Evolutionary conservation across 2,797 vertebrate genomes (phyloP).

Genomic region (Pantherophis alleghaniensis): DNA sequence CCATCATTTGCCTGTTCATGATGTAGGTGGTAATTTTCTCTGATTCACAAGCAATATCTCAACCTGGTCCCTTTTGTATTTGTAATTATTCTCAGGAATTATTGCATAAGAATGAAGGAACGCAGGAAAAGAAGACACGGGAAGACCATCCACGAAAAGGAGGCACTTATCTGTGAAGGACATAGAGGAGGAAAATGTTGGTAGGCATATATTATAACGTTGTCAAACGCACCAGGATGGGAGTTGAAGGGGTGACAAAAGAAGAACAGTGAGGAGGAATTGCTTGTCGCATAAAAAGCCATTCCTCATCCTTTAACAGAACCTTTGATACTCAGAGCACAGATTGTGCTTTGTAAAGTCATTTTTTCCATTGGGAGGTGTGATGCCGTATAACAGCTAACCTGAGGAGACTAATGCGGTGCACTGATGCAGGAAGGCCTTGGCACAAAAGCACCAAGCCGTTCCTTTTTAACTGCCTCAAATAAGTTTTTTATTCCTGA

Average conservation of each 20-base stretch:
- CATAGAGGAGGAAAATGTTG: not conserved
- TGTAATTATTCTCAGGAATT: not conserved
- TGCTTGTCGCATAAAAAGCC: not conserved
- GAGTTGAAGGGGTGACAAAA: not conserved
- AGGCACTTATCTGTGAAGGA: not conserved
- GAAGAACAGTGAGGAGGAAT: not conserved
- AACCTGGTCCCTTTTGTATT: not conserved
- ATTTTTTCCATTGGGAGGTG: not conserved
- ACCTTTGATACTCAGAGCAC: not conserved
- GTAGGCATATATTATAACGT: not conserved
- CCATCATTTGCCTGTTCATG: not conserved
- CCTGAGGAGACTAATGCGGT: not conserved
- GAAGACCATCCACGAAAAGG: not conserved
- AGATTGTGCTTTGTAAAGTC: not conserved
- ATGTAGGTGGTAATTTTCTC: not conserved
- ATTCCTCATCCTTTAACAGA: not conserved
- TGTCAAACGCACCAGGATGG: not conserved
- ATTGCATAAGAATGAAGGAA: not conserved
- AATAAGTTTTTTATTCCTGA: conserved; percentile 5
- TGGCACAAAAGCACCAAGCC: not conserved
- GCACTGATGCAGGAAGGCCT: not conserved
- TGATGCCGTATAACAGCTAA: not conserved
- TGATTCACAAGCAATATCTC: not conserved
- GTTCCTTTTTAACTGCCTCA: not conserved
- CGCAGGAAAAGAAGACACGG: not conserved